phyloP scores from a whole-genome alignment of 1,140 invertebrate genomes.

The Leptinotarsa lineolata region DNA sequence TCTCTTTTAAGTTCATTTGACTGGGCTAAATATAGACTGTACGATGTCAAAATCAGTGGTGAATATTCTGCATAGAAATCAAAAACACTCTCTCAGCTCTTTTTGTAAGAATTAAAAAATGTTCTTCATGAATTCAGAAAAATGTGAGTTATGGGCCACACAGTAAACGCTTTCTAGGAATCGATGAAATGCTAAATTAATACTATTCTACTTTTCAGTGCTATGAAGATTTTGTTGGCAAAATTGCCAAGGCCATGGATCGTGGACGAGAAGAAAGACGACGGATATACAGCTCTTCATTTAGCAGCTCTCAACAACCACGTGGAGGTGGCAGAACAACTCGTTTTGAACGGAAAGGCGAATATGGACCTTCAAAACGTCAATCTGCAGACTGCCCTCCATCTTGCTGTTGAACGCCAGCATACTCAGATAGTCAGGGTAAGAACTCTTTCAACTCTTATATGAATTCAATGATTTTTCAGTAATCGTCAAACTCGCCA shows the following conservation, averaged over 20 bases:
- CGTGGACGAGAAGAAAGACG: conserved; percentile 97
- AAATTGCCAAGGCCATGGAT: conserved; percentile 95
- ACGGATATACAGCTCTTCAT: conserved; percentile 95
- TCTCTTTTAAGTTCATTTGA: too few species aligned
- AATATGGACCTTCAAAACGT: conserved; percentile 93
- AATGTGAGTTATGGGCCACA: too few species aligned
- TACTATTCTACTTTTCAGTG: conserved; percentile 67
- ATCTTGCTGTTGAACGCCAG: conserved; percentile 93
- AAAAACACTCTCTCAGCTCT: neutral
- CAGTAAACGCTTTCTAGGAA: too few species aligned
- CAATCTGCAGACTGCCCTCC: conserved; percentile 94
- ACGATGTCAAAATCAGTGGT: too few species aligned
- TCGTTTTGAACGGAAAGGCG: conserved; percentile 85
- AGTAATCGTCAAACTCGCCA: too few species aligned
- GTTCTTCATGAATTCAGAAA: neutral
- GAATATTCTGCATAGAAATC: too few species aligned
- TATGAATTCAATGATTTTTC: conserved; percentile 11
- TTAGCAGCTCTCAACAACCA: conserved; percentile 96
- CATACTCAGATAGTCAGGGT: conserved; percentile 93
- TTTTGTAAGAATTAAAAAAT: neutral
- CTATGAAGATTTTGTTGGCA: conserved; percentile 90
- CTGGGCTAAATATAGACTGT: too few species aligned
- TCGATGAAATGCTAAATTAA: neutral
- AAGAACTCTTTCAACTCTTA: conserved; percentile 40
- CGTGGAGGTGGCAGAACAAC: conserved; percentile 92